phyloP scores from a whole-genome alignment of 2,797 vertebrate species.

The Halcyon leucocephala region DNA sequence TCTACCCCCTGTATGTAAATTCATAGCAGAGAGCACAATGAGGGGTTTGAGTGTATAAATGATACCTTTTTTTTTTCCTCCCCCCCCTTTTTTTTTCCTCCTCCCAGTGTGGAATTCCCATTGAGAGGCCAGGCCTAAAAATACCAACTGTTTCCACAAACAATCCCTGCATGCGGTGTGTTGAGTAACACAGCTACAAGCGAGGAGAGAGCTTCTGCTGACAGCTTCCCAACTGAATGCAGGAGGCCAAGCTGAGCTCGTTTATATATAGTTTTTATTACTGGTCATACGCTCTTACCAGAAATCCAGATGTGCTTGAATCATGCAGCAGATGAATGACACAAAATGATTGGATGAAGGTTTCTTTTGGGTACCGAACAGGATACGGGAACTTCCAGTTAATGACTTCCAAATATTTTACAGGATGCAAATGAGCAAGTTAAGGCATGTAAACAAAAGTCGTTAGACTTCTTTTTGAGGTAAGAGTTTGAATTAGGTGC shows the following conservation, averaged over 20 bases:
- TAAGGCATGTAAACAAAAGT: slow-evolving; percentile 13
- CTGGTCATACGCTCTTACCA: neutral
- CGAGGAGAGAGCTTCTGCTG: neutral
- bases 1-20: neutral
- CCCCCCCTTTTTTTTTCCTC: neutral
- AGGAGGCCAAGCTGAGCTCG: neutral
- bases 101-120: slow-evolving; percentile 28
- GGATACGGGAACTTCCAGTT: neutral
- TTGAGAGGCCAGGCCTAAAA: slow-evolving; percentile 48
- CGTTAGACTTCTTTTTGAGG: neutral
- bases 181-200: slow-evolving; percentile 23
- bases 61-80: neutral
- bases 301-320: slow-evolving; percentile 48
- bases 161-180: neutral
- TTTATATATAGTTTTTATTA: slow-evolving; percentile 29
- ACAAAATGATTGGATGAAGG: neutral
- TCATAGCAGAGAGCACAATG: neutral
- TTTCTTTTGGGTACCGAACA: neutral
- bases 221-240: neutral
- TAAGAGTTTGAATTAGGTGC: neutral
- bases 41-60: slow-evolving; percentile 2
- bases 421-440: slow-evolving; percentile 3
- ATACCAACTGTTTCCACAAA: slow-evolving; percentile 55
- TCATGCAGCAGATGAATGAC: neutral
- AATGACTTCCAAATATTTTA: neutral